Percentiles rank a stretch among this genome's conserved stretches.
Conservation (phyloP, 1,140 invertebrate species). For the Zaprionus capensis region DNA sequence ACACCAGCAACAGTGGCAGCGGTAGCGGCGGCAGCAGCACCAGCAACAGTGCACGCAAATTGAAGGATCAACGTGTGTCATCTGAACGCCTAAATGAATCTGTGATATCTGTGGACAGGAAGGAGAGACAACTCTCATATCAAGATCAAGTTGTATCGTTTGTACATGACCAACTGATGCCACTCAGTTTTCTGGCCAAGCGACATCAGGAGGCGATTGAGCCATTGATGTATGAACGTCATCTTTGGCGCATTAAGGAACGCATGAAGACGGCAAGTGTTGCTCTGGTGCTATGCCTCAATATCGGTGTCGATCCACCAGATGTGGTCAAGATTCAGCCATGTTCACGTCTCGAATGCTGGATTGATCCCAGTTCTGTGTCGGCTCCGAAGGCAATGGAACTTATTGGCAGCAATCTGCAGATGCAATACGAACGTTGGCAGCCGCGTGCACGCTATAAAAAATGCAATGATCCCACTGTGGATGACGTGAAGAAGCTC, state of each 20-base stretch:
- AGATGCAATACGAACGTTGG: conserved; percentile 99
- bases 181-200: conserved; percentile 74
- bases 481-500: conserved; percentile 99
- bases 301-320: conserved; percentile 99
- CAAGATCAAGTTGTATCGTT: not conserved
- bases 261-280: conserved; percentile 99
- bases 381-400: conserved; percentile 97
- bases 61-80: not conserved
- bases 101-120: not conserved
- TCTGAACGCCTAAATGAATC: not conserved
- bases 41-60: conserved; percentile 20
- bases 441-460: conserved; percentile 98
- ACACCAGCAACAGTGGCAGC: not conserved
- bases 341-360: conserved; percentile 97
- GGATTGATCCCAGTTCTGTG: conserved; percentile 96
- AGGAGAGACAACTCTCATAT: not conserved
- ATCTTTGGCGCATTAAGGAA: conserved; percentile 75
- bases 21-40: conserved; percentile 29
- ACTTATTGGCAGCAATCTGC: conserved; percentile 94
- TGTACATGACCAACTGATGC: conserved; percentile 50
- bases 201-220: conserved; percentile 73
- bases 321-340: conserved; percentile 99
- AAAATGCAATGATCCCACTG: conserved; percentile 97
- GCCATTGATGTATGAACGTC: conserved; percentile 48
- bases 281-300: conserved; percentile 98